Evolutionary conservation across 2,113 vertebrate genomes (phyloP).

Genomic region (Salvelinus sp.): DNA sequence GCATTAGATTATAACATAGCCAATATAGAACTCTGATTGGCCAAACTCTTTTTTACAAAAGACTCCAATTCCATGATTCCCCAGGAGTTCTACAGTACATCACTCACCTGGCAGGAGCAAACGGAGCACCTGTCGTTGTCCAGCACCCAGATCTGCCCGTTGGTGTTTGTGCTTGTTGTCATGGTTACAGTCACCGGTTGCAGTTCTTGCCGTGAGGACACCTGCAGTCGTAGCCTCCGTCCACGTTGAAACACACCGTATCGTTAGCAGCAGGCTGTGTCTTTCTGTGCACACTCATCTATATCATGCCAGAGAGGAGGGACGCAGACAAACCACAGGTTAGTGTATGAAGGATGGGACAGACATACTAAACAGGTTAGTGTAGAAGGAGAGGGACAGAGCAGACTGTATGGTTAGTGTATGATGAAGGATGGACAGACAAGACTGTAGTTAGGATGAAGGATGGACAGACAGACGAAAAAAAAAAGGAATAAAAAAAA

Average conservation of each 20-base stretch:
- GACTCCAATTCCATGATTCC: background rate
- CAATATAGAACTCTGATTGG: too few relatives aligned
- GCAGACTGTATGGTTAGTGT: too few relatives aligned
- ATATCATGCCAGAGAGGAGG: conserved; percentile 79
- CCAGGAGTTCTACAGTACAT: background rate
- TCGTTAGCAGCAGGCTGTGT: conserved; percentile 95
- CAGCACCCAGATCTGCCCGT: conserved; percentile 96
- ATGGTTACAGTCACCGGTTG: conserved; percentile 93
- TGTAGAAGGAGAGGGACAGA: too few relatives aligned
- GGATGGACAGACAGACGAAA: too few relatives aligned
- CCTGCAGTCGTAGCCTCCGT: conserved; percentile 96
- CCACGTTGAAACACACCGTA: conserved; percentile 97
- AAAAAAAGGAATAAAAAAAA: too few relatives aligned
- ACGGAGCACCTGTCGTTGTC: conserved; percentile 95
- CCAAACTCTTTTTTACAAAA: too few relatives aligned
- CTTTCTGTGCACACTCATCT: conserved; percentile 94
- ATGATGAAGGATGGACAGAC: too few relatives aligned
- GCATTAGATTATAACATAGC: too few relatives aligned
- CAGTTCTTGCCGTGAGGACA: conserved; percentile 97
- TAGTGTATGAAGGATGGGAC: too few relatives aligned
- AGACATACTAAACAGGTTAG: too few relatives aligned
- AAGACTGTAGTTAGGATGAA: too few relatives aligned
- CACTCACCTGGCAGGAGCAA: conserved; percentile 89
- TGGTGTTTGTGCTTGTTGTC: conserved; percentile 93
- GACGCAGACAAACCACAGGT: too few relatives aligned